Evolutionary conservation across 2,797 vertebrate genomes (phyloP), one percentile per base, ranked within the genome.

Genomic region (Heliangelus exortis): DNA sequence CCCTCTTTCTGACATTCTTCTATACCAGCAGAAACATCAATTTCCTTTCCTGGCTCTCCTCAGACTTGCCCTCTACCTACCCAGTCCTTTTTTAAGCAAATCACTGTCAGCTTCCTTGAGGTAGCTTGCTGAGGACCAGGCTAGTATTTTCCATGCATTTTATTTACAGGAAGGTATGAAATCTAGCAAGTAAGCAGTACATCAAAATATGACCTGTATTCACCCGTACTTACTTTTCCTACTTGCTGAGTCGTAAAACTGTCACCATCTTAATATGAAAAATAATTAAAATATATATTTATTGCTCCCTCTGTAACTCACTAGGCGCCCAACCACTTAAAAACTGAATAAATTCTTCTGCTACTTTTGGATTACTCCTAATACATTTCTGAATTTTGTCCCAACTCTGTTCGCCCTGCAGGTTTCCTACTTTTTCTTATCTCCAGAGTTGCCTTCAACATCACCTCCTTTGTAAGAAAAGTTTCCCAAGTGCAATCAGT

Each of bases 261-360:
- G 43, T 69, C 78, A 89, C 59, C 68, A 54, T 21, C 25, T 84
- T 69, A 82, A 39, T 15, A 78, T 8, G 8, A 86, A 79, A 71
- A 92, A 39, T n/a, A 84, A 72, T 76, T 50, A 81, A 34, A 87
- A 65, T 31, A 61, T 25, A 41, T 33, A 53, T 41, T 41, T 45
- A 87, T 84, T 84, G 50, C 41, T 89, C 47, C 73, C 61, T 79
- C 67, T n/a, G 6, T 82, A 92, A 91, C 67, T 93, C 67, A 88
- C 51, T 73, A 79, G 48, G 58, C 68, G 28, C 55, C 41, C 50
- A 53, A 87, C 85, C 43, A 80, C 61, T 90, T 95, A 33, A 86
- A 65, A 91, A 80, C 12, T 58, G 51, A 79, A 10, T 47, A 22
- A 47, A 20, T 34, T 79, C 31, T 89, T 78, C 65, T 22, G 23